phyloP scores from a whole-genome alignment of 2,113 vertebrate species.

The Anguilla japonica region DNA sequence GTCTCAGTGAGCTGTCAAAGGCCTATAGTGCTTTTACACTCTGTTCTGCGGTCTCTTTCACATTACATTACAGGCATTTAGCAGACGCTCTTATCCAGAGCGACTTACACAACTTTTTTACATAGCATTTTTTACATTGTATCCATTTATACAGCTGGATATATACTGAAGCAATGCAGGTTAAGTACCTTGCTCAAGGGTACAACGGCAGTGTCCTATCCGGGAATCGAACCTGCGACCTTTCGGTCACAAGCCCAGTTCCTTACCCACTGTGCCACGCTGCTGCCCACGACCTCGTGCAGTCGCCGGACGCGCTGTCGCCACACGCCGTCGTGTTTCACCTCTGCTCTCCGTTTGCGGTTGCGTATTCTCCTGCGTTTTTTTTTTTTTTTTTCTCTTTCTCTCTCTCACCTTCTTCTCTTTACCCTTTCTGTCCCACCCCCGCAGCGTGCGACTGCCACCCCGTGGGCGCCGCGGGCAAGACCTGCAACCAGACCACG shows the following conservation, averaged over 20 bases:
- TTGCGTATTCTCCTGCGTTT: slow-evolving; percentile 18
- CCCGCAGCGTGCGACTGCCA: slow-evolving; percentile 97
- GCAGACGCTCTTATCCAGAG: too few relatives aligned
- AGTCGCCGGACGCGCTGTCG: not conserved
- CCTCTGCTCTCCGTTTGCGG: slow-evolving; percentile 39
- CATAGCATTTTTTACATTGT: too few relatives aligned
- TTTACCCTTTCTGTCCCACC: slow-evolving; percentile 28
- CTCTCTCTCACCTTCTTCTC: slow-evolving; percentile 65
- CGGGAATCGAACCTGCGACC: too few relatives aligned
- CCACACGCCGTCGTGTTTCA: slow-evolving; percentile 10
- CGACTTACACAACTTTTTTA: too few relatives aligned
- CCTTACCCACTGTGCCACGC: not conserved
- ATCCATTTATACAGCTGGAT: too few relatives aligned
- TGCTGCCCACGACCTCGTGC: not conserved
- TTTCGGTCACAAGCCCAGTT: too few relatives aligned
- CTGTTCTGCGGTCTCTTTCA: not conserved
- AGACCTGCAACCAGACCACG: slow-evolving; percentile 99
- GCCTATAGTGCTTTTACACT: not conserved
- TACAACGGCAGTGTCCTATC: too few relatives aligned
- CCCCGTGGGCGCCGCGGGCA: slow-evolving; percentile 95
- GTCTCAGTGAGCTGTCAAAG: not conserved
- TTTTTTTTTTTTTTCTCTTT: too few relatives aligned
- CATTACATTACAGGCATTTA: too few relatives aligned
- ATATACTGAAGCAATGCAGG: too few relatives aligned
- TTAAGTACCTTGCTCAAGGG: too few relatives aligned